phyloP scores from a whole-genome alignment of 2,888 invertebrate species.

The Atethmia centrago region DNA sequence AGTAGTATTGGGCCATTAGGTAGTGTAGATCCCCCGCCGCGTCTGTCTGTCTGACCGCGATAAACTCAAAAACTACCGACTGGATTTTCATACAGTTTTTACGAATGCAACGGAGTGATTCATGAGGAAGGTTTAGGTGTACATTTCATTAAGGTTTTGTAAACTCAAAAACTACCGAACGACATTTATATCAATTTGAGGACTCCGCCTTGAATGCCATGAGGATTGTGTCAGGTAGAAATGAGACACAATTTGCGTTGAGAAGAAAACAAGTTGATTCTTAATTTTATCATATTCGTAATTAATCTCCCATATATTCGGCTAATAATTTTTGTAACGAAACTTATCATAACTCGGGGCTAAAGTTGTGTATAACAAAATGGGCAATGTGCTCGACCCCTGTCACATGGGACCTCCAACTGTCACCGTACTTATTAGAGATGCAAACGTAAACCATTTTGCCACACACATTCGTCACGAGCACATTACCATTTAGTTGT shows the following conservation, averaged over 20 bases:
- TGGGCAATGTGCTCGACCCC: conserved; percentile 11
- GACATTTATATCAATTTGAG: conserved; percentile 66
- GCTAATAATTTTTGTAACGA: conserved; percentile 5
- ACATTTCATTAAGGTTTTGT: too few species aligned
- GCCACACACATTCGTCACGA: conserved; percentile 12
- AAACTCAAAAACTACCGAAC: too few species aligned
- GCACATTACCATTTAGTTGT: conserved; percentile 22
- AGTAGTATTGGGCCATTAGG: too few species aligned
- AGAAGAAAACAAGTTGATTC: conserved; percentile 13
- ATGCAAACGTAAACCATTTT: conserved; percentile 12
- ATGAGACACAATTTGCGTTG: conserved; percentile 29
- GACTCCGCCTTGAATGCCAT: conserved; percentile 34
- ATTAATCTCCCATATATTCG: conserved; percentile 32
- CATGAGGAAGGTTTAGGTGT: too few species aligned
- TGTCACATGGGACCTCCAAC: conserved; percentile 14
- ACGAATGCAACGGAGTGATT: too few species aligned
- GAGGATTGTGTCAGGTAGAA: conserved; percentile 36
- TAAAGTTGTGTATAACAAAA: conserved; percentile 15
- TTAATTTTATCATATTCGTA: conserved; percentile 8
- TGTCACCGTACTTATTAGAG: conserved; percentile 27
- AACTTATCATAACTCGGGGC: conserved; percentile 23
- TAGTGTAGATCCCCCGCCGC: too few species aligned
- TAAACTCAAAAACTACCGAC: too few species aligned
- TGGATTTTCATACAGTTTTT: too few species aligned
- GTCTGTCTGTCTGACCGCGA: too few species aligned